Evolutionary conservation across 2,113 vertebrate genomes (phyloP), one percentile per base, ranked within the genome.

Genomic region (Osmerus mordax): DNA sequence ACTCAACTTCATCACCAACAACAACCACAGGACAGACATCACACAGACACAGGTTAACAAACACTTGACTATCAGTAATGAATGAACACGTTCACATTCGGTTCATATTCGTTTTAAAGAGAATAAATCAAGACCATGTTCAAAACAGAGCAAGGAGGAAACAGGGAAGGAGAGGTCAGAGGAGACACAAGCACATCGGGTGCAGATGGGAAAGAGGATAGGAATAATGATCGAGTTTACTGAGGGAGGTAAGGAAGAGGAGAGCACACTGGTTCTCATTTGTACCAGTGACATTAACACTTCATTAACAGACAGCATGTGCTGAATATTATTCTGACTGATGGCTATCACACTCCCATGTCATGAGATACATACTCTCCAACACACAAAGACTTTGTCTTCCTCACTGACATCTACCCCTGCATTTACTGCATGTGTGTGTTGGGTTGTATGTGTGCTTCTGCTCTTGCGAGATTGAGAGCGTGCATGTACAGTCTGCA

Each of bases 221-320:
- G 54, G 65, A 65, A 47, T 66, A 54, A 76, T 83, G 80, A 86
- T 66, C 76, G 75, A n/a, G 73, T 18, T 4, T 56, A 56, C 4
- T 14, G 71, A 84, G 78, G 82, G 80, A 83, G 75, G 74, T 64
- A n/a, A 72, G 80, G 70, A 61, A 41, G 65, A 72, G 78, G 69
- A 73, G 71, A 52, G 67, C 61, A 72, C 87, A 81, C 88, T 89
- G 84, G 79, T 86, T 90, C 82, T 86, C 80, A 88, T 91, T 91
- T 88, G 80, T 84, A 89, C 80, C 67, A 75, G 78, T 74, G 84
- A 86, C 84, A 86, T 89, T 88, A 87, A 78, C 90, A 93, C 93
- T 95, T 95, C 95, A 96, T 96, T 96, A 96, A 95, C 94, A 94
- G 91, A 91, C 93, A 91, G 93, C 95, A 94, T 94, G 94, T 95